phyloP scores from a whole-genome alignment of 2,113 vertebrate genomes.

The Pangasianodon gigas region DNA sequence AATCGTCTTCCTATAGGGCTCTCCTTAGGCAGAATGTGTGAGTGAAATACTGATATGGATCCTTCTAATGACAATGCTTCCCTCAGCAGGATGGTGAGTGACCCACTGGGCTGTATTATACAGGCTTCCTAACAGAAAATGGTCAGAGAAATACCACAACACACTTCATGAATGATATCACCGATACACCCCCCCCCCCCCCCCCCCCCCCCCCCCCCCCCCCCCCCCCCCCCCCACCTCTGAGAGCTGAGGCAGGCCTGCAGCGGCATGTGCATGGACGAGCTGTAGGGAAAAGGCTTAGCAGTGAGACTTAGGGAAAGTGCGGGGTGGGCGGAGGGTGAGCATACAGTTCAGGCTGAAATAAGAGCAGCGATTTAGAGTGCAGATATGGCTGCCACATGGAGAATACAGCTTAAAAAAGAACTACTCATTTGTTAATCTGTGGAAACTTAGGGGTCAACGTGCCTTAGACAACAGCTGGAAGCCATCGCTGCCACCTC shows the following conservation, averaged over 20 bases:
- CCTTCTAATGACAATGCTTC: constrained; percentile 33
- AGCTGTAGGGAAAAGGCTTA: background rate
- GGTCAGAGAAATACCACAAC: constrained; percentile 11
- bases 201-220: no score
- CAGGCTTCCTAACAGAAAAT: constrained; percentile 13
- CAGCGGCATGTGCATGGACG: background rate
- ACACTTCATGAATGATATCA: constrained; percentile 27
- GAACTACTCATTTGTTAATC: background rate
- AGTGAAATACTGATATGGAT: constrained; percentile 49
- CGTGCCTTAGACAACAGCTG: constrained; percentile 46
- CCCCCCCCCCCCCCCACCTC: background rate
- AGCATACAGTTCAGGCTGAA: constrained; percentile 36
- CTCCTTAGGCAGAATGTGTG: constrained; percentile 19
- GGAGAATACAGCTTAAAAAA: constrained; percentile 12
- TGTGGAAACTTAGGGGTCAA: background rate
- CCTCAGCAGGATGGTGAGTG: constrained; percentile 12
- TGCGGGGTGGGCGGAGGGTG: constrained; percentile 5
- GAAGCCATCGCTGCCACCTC: constrained; percentile 43
- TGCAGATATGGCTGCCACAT: constrained; percentile 10
- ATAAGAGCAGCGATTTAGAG: constrained; percentile 45
- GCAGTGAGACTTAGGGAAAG: background rate
- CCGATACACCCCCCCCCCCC: no score
- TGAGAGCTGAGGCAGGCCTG: background rate
- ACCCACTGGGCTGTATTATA: background rate
- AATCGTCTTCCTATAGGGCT: constrained; percentile 36